A percentile compares a stretch with the other conserved stretches of the same genome.
These are phyloP conservation scores for Candoia aspera DNA, from an alignment of 2,113 vertebrate species.

Conservation along the genomic window DNA sequence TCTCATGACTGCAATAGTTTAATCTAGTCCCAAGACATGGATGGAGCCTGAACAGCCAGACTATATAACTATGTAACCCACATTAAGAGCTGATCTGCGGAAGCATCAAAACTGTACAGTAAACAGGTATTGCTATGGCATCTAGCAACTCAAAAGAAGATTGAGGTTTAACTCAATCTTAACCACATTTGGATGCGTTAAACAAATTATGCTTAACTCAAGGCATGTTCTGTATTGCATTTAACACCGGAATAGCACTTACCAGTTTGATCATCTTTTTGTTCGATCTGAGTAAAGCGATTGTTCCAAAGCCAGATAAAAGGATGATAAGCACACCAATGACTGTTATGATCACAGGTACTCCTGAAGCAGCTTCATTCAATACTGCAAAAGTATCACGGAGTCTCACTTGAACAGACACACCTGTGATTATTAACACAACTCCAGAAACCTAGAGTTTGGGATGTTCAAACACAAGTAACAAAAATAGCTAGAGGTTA, in stretches of 20 bases:
- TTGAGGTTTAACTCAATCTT: neutral
- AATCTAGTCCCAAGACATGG: neutral
- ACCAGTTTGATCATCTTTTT: constrained; percentile 52
- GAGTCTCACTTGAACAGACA: constrained; percentile 46
- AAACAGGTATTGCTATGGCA: neutral
- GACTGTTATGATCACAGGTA: constrained; percentile 39
- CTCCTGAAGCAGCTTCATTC: constrained; percentile 33
- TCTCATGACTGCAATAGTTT: neutral
- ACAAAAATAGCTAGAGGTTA: neutral
- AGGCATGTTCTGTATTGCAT: neutral
- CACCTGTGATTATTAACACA: constrained; percentile 43
- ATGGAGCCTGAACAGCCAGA: neutral
- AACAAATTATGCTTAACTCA: neutral
- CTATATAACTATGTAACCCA: neutral
- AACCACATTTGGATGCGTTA: neutral
- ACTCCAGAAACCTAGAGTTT: constrained; percentile 46
- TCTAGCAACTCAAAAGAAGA: neutral
- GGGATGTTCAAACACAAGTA: neutral
- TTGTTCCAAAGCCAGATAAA: constrained; percentile 47
- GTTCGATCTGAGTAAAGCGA: constrained; percentile 42
- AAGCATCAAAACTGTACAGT: neutral
- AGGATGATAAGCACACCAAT: constrained; percentile 50
- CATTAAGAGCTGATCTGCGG: neutral
- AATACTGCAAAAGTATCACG: constrained; percentile 38
- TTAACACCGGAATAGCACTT: neutral